A percentile compares a stretch with the other conserved stretches of the same genome.
Evolutionary conservation across 92 coral and sea anemone species (phyloP).

Genomic region (Siderastrea siderea): DNA sequence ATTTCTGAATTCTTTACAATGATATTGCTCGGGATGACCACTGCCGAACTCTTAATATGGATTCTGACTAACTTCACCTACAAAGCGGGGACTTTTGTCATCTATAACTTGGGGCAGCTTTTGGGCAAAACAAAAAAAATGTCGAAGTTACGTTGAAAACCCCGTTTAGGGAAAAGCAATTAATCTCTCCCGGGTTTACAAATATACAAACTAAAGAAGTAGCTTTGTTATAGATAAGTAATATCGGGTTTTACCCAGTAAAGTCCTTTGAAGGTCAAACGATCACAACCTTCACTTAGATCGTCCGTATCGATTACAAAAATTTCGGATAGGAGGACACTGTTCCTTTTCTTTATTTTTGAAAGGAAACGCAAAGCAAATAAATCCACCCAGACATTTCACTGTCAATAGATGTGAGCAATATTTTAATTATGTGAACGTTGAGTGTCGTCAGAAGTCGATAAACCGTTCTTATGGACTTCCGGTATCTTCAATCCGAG

Average conservation of each 20-base stretch:
- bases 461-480: constrained; percentile 14
- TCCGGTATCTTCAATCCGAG: not conserved
- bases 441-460: not conserved
- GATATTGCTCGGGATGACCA: not conserved
- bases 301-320: not conserved
- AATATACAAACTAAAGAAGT: not conserved
- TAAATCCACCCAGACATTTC: not conserved
- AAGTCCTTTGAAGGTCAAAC: not conserved
- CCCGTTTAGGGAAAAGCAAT: too few relatives aligned
- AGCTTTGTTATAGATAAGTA: not conserved
- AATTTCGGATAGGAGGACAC: not conserved
- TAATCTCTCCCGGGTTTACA: not conserved
- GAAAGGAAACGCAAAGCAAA: not conserved
- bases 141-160: too few relatives aligned
- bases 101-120: too few relatives aligned
- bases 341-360: not conserved
- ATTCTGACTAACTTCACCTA: too few relatives aligned
- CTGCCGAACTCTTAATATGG: not conserved
- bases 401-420: not conserved
- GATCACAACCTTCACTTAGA: not conserved
- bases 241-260: not conserved
- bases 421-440: not conserved
- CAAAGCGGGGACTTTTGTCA: too few relatives aligned
- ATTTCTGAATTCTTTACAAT: too few relatives aligned
- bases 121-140: too few relatives aligned